Base-by-base conservation (phyloP, 2,113 vertebrate species). In the Apodemus speciosus region DNA sequence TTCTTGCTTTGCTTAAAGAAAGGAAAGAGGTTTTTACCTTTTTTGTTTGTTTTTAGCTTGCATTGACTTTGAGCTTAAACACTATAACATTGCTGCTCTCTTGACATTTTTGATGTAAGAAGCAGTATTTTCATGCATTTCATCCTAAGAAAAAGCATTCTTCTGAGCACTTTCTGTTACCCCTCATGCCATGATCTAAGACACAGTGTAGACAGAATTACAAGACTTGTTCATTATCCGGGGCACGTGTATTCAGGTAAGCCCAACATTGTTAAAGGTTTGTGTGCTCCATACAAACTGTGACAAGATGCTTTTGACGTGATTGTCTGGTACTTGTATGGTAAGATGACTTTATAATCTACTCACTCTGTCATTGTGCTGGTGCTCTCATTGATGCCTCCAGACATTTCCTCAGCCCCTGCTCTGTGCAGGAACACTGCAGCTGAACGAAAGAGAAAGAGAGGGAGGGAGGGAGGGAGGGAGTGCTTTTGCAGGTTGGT, bases 61-160 rank as follows among this genome's bases (percentile, higher is more conserved):
- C 43, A 46, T 88, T 93, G 62, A 88, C 92, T 95, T 96, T 85
- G 80, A 92, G 27, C 71, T 92, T 90, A 81, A 89, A n/a, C 15
- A 38, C 58, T 91, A 86, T 32, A 49, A 86, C 85, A 87, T 94
- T 95, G 71, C 68, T 94, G n/a, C 21, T 88, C 71, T 6, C 85
- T 32, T 16, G 18, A 72, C 4, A 66, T 66, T 93, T 94, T 91
- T 91, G 21, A 66, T 84, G n/a, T 93, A n/a, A 89, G 58, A 85
- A 86, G 69, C 77, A 68, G 18, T 90, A 69, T 69, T 92, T 64
- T 73, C 64, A 25, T 85, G 6, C 58, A 32, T 49, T 88, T 85
- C 27, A 84, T 58, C 11, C 30, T 91, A 77, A 84, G 46, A 66
- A 40, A 76, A 62, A n/a, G 83, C 60, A 84, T 62, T 94, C 30